Base-by-base conservation (phyloP, 1,140 invertebrate species). In the Aphelenchoides besseyi region DNA sequence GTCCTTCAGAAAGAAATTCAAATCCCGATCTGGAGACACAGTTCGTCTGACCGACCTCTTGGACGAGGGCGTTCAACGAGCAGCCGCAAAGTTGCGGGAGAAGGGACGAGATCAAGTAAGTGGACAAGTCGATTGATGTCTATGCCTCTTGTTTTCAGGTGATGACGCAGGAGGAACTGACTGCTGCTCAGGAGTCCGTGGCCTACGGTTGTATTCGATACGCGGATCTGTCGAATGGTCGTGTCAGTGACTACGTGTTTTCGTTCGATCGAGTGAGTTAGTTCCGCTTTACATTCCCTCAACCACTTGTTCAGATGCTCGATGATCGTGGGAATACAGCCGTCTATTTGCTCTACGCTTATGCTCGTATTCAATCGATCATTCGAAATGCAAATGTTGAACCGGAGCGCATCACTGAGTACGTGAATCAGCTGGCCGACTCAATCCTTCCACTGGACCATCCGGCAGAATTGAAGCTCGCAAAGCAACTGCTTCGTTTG, bases 151-250 rank as follows among this genome's bases (percentile, higher is more conserved):
- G 53, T 52, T 54, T 81, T 16, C 75, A 88, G 88, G 90, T 91
- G 53, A 87, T 99, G 33, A 91, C 89, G 0, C 78, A 87, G 5
- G 90, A 93, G 77, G 94, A 99, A 86, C 84, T 99, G 8, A 89
- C 89, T 75, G 85, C 86, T 53, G 95, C 94, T 0, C 90, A 93
- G 85, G 90, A 94, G 87, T 89, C 94, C 0, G 90, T 98, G 0
- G 95, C 96, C 0, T 98, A 96, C 86, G 94, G 96, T 1, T 99
- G 97, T 81, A 97, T 99, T 55, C 98, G 97, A 85, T 99, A 99
- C 86, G 92, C 95, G 2, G 97, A 99, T 88, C 87, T 99, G 26
- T 91, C 90, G 9, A 93, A 98, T 79, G 95, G 96, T 85, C 88
- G 94, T 68, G 90, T 89, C 67, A 91, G 93, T 84, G 95, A 98